A percentile compares a stretch with the other conserved stretches of the same genome.
Conservation (phyloP, 2,888 invertebrate genomes). For the Drosophila mercatorum region DNA sequence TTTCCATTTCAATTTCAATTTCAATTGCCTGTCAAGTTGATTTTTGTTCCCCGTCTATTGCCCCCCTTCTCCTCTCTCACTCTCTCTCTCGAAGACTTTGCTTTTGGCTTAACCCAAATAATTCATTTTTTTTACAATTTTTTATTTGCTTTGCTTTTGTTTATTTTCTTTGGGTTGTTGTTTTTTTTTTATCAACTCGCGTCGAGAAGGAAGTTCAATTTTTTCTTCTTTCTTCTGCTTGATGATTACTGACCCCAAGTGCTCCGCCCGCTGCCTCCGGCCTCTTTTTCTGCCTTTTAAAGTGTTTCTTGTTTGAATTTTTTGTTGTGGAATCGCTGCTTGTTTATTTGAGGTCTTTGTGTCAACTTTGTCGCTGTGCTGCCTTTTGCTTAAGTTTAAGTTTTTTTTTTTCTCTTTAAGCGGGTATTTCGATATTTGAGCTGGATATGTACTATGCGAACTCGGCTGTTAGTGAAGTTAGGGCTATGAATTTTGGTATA, state of each 20-base stretch:
- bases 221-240: conserved; percentile 34
- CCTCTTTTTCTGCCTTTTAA: conserved; percentile 22
- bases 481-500: not conserved
- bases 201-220: conserved; percentile 69
- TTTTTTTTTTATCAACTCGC: conserved; percentile 24
- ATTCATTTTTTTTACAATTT: conserved; percentile 29
- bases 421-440: not conserved
- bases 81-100: conserved; percentile 20
- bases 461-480: not conserved
- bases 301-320: conserved; percentile 43
- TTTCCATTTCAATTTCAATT: conserved; percentile 50
- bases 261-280: conserved; percentile 18
- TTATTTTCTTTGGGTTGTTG: not conserved
- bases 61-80: conserved; percentile 24
- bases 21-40: conserved; percentile 64
- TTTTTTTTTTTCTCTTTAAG: conserved; percentile 4
- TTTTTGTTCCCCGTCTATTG: conserved; percentile 24
- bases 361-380: conserved; percentile 65
- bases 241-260: conserved; percentile 31
- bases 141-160: conserved; percentile 29
- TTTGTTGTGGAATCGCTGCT: conserved; percentile 58
- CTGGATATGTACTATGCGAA: not conserved
- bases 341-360: conserved; percentile 79
- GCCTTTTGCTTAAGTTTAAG: conserved; percentile 3
- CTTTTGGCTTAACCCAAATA: conserved; percentile 67